Base-by-base conservation (phyloP, 1,140 invertebrate genomes). In the Meteorus sp. region DNA sequence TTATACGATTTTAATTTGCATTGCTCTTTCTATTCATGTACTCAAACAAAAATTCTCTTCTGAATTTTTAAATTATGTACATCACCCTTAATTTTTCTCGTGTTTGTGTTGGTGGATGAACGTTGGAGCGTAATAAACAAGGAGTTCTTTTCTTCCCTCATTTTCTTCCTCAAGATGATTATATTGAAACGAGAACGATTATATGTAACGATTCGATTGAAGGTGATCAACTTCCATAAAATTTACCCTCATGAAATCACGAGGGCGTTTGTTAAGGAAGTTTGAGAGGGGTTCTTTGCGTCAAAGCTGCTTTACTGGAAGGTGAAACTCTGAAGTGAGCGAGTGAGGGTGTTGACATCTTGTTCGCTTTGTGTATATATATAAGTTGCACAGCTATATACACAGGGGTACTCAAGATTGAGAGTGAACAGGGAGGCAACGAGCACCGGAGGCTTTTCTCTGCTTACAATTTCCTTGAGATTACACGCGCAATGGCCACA, bases 271-370 rank as follows among this genome's bases (percentile, higher is more conserved):
- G 31, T 51, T 51, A 35, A 51, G 31, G 48, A 51, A 51, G 31
- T 51, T 37, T 35, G 23, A 51, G 27, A 13, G n/a, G 48, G 48
- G 48, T n/a, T 51, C 29, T 51, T 51, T 37, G 13, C 48, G 29
- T 51, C n/a, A 37, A 51, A 51, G 48, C 48, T 35, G 29, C 31
- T 51, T 51, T 51, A 51, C 48, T 51, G 48, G 37, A 51, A 51
- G 48, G 48, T 51, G 20, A 51, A 51, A 51, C 48, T 51, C 31
- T 20, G 8, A n/a, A n/a, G n/a, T n/a, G n/a, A n/a, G n/a, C n/a
- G n/a, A n/a, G n/a, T n/a, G 2, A 51, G 31, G 11, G 15, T 37
- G 27, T 23, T 51, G 29, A 51, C 48, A 31, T 51, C 15, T 11
- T 31, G 15, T 51, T 51, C 37, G 17, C 17, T n/a, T n/a, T n/a